These are phyloP conservation scores for Mercenaria mercenaria DNA, from an alignment of 1,140 invertebrate genomes.

Conservation along the genomic window DNA sequence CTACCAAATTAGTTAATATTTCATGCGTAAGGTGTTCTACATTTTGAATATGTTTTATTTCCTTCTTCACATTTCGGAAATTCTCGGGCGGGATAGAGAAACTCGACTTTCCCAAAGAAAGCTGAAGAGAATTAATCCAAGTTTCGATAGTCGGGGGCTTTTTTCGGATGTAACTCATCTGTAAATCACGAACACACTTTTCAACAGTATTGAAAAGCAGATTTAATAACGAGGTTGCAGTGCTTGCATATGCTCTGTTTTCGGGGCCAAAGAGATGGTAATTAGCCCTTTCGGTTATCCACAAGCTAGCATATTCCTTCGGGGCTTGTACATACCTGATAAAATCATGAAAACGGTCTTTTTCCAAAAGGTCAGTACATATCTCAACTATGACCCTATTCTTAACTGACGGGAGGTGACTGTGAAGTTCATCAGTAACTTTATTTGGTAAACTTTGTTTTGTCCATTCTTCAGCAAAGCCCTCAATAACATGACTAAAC, in stretches of 20 bases:
- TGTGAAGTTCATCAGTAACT: not conserved
- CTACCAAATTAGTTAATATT: not conserved
- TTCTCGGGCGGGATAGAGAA: not conserved
- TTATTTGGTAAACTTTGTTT: not conserved
- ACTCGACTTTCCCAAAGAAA: not conserved
- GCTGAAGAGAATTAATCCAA: not conserved
- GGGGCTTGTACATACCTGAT: not conserved
- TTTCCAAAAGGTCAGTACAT: not conserved
- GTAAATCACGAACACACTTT: not conserved
- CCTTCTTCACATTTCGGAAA: not conserved
- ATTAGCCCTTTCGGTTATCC: not conserved
- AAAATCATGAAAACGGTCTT: not conserved
- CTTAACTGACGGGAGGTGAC: not conserved
- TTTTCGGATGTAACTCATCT: not conserved
- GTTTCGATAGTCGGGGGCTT: not conserved
- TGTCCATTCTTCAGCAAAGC: not conserved
- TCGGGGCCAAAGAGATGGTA: not conserved
- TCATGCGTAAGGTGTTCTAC: not conserved
- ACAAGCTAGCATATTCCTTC: not conserved
- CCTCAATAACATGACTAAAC: not conserved
- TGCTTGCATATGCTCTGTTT: not conserved
- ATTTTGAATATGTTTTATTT: not conserved
- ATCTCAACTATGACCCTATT: not conserved
- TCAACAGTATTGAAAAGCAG: not conserved
- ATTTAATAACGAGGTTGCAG: not conserved